Evolutionary conservation across 1,140 invertebrate genomes (phyloP).

Genomic region (Caenorhabditis latens): DNA sequence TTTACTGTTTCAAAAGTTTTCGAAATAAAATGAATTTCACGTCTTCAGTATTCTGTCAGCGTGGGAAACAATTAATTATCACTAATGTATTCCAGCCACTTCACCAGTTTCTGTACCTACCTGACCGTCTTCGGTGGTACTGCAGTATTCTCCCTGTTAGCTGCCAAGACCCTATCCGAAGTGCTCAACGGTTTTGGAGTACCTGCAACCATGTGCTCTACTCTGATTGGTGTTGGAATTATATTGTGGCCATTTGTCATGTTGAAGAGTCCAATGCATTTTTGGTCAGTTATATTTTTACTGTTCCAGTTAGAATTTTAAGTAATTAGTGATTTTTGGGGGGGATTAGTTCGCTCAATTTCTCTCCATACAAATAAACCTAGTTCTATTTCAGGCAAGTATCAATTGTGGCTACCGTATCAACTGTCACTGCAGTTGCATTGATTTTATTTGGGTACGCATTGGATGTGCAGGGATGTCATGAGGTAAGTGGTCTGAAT

Average conservation of each 20-base stretch:
- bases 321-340: no score
- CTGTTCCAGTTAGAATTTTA: background rate
- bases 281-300: conserved; percentile 80
- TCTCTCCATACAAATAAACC: no score
- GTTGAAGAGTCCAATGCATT: conserved; percentile 83
- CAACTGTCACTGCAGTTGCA: conserved; percentile 54
- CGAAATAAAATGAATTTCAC: no score
- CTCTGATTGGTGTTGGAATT: conserved; percentile 78
- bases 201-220: background rate
- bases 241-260: conserved; percentile 82
- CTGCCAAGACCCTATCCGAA: conserved; percentile 21
- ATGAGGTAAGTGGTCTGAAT: conserved; percentile 49
- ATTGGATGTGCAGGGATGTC: conserved; percentile 60
- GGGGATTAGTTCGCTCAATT: no score
- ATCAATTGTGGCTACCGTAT: conserved; percentile 53
- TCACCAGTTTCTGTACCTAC: conserved; percentile 17
- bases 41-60: no score
- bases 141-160: conserved; percentile 13
- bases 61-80: no score
- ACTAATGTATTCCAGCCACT: background rate
- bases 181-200: conserved; percentile 13
- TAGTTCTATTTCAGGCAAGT: conserved; percentile 36
- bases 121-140: conserved; percentile 28
- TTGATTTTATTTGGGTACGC: conserved; percentile 56
- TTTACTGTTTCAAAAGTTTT: no score